Evolutionary conservation across 1,140 invertebrate genomes (phyloP).

Genomic region (Drosophila nigromelanica): DNA sequence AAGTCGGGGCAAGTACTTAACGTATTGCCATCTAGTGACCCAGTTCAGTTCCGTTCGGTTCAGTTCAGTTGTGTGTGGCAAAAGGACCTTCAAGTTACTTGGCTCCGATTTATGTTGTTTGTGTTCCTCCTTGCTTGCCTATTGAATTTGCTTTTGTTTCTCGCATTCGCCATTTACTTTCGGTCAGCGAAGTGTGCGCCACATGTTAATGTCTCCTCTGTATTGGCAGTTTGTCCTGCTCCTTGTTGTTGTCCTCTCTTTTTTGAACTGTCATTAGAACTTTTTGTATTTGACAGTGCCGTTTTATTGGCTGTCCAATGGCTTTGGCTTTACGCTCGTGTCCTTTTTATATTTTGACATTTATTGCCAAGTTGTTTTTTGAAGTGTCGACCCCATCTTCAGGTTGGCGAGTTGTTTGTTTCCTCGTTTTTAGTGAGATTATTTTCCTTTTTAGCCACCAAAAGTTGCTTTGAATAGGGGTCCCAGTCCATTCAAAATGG

Average conservation of each 20-base stretch:
- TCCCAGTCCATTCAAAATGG: slow-evolving; percentile 12
- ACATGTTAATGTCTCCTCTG: slow-evolving; percentile 49
- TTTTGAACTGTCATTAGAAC: slow-evolving; percentile 50
- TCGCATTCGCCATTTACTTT: background rate
- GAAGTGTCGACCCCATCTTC: slow-evolving; percentile 19
- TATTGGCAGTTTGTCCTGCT: slow-evolving; percentile 25
- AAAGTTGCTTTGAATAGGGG: background rate
- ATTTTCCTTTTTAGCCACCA: slow-evolving; percentile 1
- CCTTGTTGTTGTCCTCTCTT: slow-evolving; percentile 23
- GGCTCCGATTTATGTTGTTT: slow-evolving; percentile 41
- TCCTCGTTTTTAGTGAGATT: slow-evolving; percentile 23
- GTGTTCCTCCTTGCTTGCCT: slow-evolving; percentile 14
- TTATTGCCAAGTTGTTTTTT: slow-evolving; percentile 45
- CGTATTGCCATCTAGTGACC: slow-evolving; percentile 40
- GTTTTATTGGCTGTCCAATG: slow-evolving; percentile 42
- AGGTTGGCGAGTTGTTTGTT: slow-evolving; percentile 30
- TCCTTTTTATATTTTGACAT: slow-evolving; percentile 42
- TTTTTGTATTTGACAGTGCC: slow-evolving; percentile 48
- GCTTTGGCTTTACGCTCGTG: background rate
- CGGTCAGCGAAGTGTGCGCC: slow-evolving; percentile 15
- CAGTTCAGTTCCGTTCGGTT: slow-evolving; percentile 6
- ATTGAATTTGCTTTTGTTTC: slow-evolving; percentile 10
- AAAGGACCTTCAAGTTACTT: slow-evolving; percentile 32
- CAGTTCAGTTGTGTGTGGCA: background rate
- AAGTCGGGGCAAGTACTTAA: slow-evolving; percentile 39